A percentile compares a stretch with the other conserved stretches of the same genome.
Evolutionary conservation across 2,113 vertebrate genomes (phyloP).

Genomic region (Heterocephalus glaber): DNA sequence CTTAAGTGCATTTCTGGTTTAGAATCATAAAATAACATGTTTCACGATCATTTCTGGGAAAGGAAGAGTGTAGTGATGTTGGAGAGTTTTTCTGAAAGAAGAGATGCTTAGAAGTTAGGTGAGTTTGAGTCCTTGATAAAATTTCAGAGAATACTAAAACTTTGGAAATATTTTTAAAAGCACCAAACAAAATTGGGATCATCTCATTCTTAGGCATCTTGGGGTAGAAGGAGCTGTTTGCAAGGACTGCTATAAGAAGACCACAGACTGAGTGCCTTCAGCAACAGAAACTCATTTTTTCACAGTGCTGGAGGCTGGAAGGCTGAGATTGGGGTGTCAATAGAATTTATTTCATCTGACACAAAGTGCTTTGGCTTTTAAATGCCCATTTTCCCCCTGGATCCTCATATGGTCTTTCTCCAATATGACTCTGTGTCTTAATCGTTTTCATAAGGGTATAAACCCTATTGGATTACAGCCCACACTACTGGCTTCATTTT

Average conservation of each 20-base stretch:
- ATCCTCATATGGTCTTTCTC: neutral
- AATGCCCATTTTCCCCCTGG: rapidly evolving
- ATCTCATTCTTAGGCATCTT: neutral
- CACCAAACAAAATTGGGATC: neutral
- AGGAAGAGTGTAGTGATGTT: neutral
- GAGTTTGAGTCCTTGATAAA: neutral
- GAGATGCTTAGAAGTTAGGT: neutral
- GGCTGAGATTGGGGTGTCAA: neutral
- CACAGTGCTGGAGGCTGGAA: no score
- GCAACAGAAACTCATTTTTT: neutral
- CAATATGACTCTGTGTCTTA: no score
- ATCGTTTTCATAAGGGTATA: neutral
- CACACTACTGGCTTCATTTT: neutral
- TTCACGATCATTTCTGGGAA: neutral
- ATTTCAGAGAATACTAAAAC: neutral
- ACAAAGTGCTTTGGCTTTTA: no score
- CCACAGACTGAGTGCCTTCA: rapidly evolving
- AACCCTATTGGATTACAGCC: neutral
- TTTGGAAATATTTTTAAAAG: no score
- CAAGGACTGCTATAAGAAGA: neutral
- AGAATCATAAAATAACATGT: neutral
- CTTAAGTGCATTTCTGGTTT: neutral
- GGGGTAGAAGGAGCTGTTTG: neutral
- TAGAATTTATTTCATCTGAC: no score
- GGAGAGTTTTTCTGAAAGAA: neutral